Base-by-base conservation (phyloP, 53 echinoderm and acorn worm species). In the Mesocentrotus franciscanus region DNA sequence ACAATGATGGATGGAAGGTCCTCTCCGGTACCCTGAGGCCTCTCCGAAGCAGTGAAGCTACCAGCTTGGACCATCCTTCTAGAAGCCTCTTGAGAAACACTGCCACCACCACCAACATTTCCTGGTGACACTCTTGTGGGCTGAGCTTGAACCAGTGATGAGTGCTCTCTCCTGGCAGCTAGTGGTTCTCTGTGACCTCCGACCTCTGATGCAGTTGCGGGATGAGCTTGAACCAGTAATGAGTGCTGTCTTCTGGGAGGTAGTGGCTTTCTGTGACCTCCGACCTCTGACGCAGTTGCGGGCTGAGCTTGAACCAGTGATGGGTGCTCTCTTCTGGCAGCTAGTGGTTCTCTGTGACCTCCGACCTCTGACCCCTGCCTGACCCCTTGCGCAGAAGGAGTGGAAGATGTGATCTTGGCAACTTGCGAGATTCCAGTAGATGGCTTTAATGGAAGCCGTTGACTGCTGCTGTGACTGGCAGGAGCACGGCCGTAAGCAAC, bases 361-460 rank as follows among this genome's bases (percentile, higher is more conserved):
- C n/a, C 27, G 78, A 78, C 93, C 78, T 78, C 14, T 57, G 93
- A 78, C 78, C 57, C 74, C 57, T 74, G 70, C 42, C 60, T 70
- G 93, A 39, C 36, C 71, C 39, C 39, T 60, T 18, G 92, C 12
- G 4, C 64, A 11, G 91, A 34, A 1, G 93, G 10, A 4, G 93
- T 56, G n/a, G 93, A 93, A 13, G 93, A 93, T 55, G 92, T 92
- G 70, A 93, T 75, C 78, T 75, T 74, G 13, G 93, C 75, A 10
- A 59, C 93, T 59, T 93, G 93, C 0, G 92, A 92, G 70, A 34
- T 39, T 32, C 62, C 92, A 66, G 9, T 26, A 33, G 14, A 35
- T 2, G 92, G 62, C 16, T 61, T 58, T 17, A 11, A 18, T 2
- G 61, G 59, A 27, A 90, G 11, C 58, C 24, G 90, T 4, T 36